Percentiles rank a stretch among this genome's conserved stretches.
phyloP scores from a whole-genome alignment of 2,797 vertebrate genomes.

The Staurois parvus region DNA sequence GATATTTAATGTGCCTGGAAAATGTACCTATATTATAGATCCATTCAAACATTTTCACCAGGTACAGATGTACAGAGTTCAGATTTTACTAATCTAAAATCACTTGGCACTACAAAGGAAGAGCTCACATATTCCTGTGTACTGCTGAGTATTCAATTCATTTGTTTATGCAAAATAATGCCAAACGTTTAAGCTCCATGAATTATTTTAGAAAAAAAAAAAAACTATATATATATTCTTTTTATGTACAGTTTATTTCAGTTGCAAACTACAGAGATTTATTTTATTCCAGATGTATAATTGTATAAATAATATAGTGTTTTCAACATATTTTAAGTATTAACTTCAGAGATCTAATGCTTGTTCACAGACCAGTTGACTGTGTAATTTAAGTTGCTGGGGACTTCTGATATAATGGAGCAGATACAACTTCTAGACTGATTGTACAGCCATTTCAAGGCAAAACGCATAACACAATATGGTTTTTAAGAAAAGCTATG shows the following conservation, averaged over 20 bases:
- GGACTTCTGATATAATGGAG: slow-evolving; percentile 8
- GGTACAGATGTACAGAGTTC: neutral
- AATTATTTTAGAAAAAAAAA: slow-evolving; percentile 42
- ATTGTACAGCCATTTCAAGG: neutral
- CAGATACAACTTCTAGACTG: neutral
- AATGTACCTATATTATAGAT: neutral
- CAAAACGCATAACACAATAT: too few species aligned
- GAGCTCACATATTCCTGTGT: neutral
- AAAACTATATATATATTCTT: slow-evolving; percentile 49
- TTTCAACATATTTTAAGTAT: slow-evolving; percentile 58
- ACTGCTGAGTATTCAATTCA: neutral
- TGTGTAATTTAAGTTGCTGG: slow-evolving; percentile 47
- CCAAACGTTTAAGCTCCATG: slow-evolving; percentile 16
- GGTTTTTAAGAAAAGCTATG: neutral
- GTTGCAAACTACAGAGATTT: slow-evolving; percentile 54
- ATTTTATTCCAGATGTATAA: slow-evolving; percentile 56
- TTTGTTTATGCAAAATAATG: slow-evolving; percentile 41
- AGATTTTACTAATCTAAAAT: neutral
- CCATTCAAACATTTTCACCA: neutral
- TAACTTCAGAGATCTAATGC: slow-evolving; percentile 40
- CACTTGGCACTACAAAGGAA: neutral
- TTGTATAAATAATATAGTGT: slow-evolving; percentile 54
- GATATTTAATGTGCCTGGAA: neutral
- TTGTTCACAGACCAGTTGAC: slow-evolving; percentile 53
- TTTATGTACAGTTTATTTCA: slow-evolving; percentile 56